These are phyloP conservation scores for Magallana ariakensis DNA, from an alignment of 1,140 invertebrate genomes.

Conservation along the genomic window DNA sequence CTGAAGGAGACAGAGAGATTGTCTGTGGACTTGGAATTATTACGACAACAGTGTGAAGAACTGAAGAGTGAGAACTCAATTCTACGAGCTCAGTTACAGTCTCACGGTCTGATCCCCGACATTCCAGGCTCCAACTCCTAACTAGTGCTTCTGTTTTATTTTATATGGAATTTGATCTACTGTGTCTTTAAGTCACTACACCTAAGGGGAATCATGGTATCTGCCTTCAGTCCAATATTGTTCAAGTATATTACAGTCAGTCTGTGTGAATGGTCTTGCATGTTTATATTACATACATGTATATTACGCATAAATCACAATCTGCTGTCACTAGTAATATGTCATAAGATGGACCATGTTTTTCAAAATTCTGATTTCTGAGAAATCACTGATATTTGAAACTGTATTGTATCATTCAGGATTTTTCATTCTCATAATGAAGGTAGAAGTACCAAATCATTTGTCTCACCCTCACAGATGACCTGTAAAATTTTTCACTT, in stretches of 20 bases:
- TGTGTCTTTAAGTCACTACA: not conserved
- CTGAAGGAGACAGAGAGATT: slow-evolving; percentile 84
- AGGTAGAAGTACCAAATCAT: too few relatives aligned
- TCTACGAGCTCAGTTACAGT: slow-evolving; percentile 81
- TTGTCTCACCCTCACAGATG: too few relatives aligned
- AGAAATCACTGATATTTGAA: too few relatives aligned
- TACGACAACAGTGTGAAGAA: slow-evolving; percentile 83
- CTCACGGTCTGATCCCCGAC: slow-evolving; percentile 78
- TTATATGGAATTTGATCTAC: slow-evolving; percentile 27
- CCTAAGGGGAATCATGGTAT: not conserved
- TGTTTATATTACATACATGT: not conserved
- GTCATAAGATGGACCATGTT: not conserved
- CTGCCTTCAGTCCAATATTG: too few relatives aligned
- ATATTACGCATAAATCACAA: too few relatives aligned
- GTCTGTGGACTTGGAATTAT: slow-evolving; percentile 82
- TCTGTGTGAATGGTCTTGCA: not conserved
- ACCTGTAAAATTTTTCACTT: too few relatives aligned
- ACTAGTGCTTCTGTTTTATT: slow-evolving; percentile 12
- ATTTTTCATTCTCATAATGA: too few relatives aligned
- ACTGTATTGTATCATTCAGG: too few relatives aligned
- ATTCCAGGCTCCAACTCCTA: slow-evolving; percentile 62
- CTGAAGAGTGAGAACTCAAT: slow-evolving; percentile 84
- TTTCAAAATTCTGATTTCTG: too few relatives aligned
- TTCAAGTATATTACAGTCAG: not conserved
- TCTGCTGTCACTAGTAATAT: too few relatives aligned